These are phyloP conservation scores for Machimus rusticus DNA, from an alignment of 2,888 invertebrate genomes.

Conservation along the genomic window DNA sequence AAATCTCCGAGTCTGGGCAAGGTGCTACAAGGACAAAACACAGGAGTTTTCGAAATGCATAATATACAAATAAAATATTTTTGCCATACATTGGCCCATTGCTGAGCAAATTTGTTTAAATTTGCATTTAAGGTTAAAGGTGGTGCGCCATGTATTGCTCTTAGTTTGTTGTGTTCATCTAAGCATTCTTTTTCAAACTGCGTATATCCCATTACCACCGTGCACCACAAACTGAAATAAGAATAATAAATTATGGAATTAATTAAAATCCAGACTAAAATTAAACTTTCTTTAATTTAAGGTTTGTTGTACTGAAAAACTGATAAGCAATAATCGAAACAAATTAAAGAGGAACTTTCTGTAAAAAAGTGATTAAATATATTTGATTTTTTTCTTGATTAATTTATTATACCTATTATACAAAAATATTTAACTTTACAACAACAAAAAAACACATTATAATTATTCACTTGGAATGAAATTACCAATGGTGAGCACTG, in stretches of 20 bases:
- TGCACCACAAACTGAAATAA: background rate
- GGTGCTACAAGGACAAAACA: constrained; percentile 48
- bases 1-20: constrained; percentile 72
- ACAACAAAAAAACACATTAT: too few relatives aligned
- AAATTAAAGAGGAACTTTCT: too few relatives aligned
- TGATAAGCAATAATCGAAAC: too few relatives aligned
- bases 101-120: constrained; percentile 72
- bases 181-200: constrained; percentile 51
- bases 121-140: constrained; percentile 72
- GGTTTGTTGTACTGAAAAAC: too few relatives aligned
- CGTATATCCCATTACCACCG: background rate
- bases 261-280: too few relatives aligned
- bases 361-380: too few relatives aligned
- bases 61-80: background rate
- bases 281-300: too few relatives aligned
- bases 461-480: too few relatives aligned
- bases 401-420: too few relatives aligned
- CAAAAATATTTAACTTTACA: too few relatives aligned
- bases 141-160: constrained; percentile 73
- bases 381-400: too few relatives aligned
- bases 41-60: background rate
- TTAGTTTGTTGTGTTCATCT: constrained; percentile 72
- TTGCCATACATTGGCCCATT: constrained; percentile 71
- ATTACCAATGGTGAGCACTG: too few relatives aligned
- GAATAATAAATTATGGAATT: background rate